These are phyloP conservation scores for Anas platyrhynchos DNA, from an alignment of 2,113 vertebrate species.

Conservation along the genomic window DNA sequence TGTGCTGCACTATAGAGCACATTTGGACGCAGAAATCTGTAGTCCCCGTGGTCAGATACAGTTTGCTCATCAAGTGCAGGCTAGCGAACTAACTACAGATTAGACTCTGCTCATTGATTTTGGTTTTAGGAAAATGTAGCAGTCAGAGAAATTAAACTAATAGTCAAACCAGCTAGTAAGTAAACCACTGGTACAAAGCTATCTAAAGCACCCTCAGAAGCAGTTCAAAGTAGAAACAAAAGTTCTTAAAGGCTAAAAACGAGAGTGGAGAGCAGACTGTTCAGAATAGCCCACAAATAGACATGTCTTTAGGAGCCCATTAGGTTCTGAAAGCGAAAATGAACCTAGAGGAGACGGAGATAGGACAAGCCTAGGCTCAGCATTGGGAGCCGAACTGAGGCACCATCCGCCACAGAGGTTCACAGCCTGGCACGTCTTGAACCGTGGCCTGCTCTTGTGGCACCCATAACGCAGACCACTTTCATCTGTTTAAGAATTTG, in stretches of 20 bases:
- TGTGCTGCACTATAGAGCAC: background rate
- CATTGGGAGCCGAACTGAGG: background rate
- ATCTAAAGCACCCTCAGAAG: background rate
- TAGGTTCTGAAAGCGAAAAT: background rate
- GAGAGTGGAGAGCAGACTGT: background rate
- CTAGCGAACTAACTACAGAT: background rate
- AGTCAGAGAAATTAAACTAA: background rate
- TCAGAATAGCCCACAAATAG: background rate
- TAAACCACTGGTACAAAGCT: background rate
- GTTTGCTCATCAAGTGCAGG: background rate
- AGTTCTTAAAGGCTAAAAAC: background rate
- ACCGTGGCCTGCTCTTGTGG: background rate
- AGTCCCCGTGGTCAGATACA: background rate
- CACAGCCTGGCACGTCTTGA: background rate
- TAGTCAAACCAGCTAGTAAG: background rate
- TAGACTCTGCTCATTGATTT: background rate
- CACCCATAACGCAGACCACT: background rate
- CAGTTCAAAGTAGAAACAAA: background rate
- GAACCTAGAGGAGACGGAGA: background rate
- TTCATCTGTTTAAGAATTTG: background rate
- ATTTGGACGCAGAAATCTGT: background rate
- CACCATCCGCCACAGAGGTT: fast-evolving
- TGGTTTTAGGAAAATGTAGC: background rate
- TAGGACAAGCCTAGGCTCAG: background rate
- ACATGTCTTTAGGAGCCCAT: background rate